phyloP scores from a whole-genome alignment of 2,797 vertebrate genomes.

The Syngnathus acus region DNA sequence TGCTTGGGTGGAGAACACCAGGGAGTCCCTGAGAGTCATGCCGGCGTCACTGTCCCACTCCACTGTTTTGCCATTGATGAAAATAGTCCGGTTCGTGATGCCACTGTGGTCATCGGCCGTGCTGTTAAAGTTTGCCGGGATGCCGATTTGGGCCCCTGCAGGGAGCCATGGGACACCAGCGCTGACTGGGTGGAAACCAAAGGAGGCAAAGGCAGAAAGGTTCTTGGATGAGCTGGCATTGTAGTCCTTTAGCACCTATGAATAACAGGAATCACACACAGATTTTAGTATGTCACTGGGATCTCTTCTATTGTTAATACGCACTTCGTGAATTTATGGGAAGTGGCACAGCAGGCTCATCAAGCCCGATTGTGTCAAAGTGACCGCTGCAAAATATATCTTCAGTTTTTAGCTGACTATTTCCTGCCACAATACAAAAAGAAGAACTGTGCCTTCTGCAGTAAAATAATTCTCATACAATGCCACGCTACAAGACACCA shows the following conservation, averaged over 20 bases:
- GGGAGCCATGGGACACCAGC: slow-evolving; percentile 85
- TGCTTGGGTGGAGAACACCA: slow-evolving; percentile 76
- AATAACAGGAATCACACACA: slow-evolving; percentile 4
- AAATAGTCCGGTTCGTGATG: slow-evolving; percentile 69
- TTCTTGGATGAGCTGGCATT: slow-evolving; percentile 45
- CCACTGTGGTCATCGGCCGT: slow-evolving; percentile 53
- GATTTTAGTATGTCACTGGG: background rate
- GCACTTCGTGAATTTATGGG: background rate
- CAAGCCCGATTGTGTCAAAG: background rate
- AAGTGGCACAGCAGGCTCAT: background rate
- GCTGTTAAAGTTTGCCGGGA: slow-evolving; percentile 83
- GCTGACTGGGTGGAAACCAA: slow-evolving; percentile 82
- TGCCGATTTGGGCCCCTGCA: slow-evolving; percentile 76
- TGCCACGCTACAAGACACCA: background rate
- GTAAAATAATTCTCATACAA: background rate
- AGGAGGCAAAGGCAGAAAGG: slow-evolving; percentile 78
- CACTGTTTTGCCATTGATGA: slow-evolving; percentile 75
- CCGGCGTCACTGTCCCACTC: slow-evolving; percentile 77
- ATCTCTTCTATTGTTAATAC: background rate
- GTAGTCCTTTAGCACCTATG: slow-evolving; percentile 71
- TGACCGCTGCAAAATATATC: background rate
- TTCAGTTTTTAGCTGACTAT: background rate
- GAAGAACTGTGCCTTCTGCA: background rate
- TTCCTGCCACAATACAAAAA: slow-evolving; percentile 2
- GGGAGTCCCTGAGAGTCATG: slow-evolving; percentile 66